Evolutionary conservation across 2,797 vertebrate species (phyloP).

Genomic region (Sardinella longiceps): DNA sequence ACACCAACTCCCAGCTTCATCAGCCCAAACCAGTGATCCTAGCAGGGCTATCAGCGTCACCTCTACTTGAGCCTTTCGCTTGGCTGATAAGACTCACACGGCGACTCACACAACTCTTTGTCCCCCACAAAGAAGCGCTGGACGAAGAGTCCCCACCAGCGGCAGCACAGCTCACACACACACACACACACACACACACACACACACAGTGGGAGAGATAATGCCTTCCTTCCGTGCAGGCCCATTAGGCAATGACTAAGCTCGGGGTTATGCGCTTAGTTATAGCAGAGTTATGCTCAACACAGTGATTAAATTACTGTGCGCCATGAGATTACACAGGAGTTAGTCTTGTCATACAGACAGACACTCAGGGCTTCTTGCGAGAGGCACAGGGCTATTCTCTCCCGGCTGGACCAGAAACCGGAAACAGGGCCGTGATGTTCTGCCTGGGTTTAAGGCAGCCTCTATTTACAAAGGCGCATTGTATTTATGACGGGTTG

Average conservation of each 20-base stretch:
- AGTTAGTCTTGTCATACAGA: conserved; percentile 18
- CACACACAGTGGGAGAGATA: neutral
- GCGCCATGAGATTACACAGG: conserved; percentile 11
- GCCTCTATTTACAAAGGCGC: neutral
- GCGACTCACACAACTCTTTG: conserved; percentile 18
- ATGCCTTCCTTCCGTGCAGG: conserved; percentile 19
- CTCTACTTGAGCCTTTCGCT: conserved; percentile 22
- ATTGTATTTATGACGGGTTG: conserved; percentile 23
- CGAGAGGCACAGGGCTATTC: neutral
- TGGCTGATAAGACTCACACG: conserved; percentile 1
- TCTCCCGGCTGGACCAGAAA: neutral
- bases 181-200: neutral
- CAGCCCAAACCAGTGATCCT: conserved; percentile 20
- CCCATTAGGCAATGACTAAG: conserved; percentile 13
- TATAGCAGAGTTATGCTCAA: conserved; percentile 9
- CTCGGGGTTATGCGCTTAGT: neutral
- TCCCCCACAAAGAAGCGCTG: neutral
- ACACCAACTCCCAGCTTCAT: neutral
- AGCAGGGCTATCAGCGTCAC: conserved; percentile 18
- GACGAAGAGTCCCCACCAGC: neutral
- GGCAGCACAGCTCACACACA: neutral
- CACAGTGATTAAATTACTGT: conserved; percentile 10
- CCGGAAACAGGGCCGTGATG: neutral
- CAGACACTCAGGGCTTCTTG: neutral
- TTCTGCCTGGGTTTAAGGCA: neutral